A percentile compares a stretch with the other conserved stretches of the same genome.
Evolutionary conservation across 92 coral and sea anemone genomes (phyloP).

Genomic region (Zoanthus gigantus): DNA sequence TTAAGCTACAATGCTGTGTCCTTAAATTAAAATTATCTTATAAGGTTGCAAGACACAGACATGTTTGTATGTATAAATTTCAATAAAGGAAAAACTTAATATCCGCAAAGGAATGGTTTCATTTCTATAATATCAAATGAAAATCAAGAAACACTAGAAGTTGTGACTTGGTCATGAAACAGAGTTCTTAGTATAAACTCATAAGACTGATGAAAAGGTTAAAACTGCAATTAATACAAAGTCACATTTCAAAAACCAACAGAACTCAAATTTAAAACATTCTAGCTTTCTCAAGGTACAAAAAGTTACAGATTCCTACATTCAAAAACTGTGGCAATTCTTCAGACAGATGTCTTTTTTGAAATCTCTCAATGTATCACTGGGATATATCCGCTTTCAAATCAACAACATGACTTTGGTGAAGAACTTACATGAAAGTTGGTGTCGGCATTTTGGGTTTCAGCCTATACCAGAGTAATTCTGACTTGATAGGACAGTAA

Average conservation of each 20-base stretch:
- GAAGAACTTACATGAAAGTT: slow-evolving; percentile 46
- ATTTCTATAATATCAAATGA: background rate
- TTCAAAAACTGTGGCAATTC: background rate
- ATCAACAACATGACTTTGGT: background rate
- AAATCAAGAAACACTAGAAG: background rate
- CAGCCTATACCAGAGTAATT: slow-evolving; percentile 15
- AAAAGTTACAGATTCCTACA: background rate
- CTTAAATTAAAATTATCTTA: background rate
- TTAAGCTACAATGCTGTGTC: background rate
- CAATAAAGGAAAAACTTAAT: background rate
- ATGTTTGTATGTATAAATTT: background rate
- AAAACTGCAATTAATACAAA: background rate
- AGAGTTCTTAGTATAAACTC: background rate
- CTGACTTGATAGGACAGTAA: background rate
- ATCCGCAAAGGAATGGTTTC: background rate
- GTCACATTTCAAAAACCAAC: background rate
- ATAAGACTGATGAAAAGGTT: background rate
- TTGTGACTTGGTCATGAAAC: background rate
- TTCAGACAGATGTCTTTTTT: background rate
- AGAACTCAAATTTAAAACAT: background rate
- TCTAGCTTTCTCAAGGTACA: background rate
- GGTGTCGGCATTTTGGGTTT: slow-evolving; percentile 43
- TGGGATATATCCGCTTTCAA: background rate
- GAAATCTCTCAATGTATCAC: background rate
- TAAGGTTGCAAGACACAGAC: background rate